phyloP scores from a whole-genome alignment of 1,140 invertebrate species.

The Cryptotermes secundus region DNA sequence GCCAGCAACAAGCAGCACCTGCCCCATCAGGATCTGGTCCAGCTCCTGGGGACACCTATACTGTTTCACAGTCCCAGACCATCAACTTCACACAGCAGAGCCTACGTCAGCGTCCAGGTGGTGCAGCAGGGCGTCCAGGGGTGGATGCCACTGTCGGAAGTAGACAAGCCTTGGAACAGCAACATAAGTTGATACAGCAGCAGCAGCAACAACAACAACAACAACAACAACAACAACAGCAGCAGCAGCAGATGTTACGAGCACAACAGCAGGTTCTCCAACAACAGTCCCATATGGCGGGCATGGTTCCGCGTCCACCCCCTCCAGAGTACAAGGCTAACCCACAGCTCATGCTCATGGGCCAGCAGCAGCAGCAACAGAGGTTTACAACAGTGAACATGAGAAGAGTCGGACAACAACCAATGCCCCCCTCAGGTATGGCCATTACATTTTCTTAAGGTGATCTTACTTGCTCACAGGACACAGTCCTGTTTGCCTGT shows the following conservation, averaged over 20 bases:
- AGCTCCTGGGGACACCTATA: constrained; percentile 46
- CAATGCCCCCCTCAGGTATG: constrained; percentile 65
- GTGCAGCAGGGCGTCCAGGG: background rate
- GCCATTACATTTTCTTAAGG: too few species aligned
- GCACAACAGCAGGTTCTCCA: constrained; percentile 26
- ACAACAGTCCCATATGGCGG: background rate
- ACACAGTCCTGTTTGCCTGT: too few species aligned
- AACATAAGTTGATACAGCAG: constrained; percentile 28
- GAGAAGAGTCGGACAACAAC: constrained; percentile 47
- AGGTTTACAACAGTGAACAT: constrained; percentile 22
- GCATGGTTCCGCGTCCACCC: constrained; percentile 1
- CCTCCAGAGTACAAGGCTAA: constrained; percentile 32
- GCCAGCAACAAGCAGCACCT: constrained; percentile 55
- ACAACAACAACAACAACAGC: constrained; percentile 26
- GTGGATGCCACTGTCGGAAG: background rate
- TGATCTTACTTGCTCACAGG: too few species aligned
- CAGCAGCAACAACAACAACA: too few species aligned
- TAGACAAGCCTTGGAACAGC: constrained; percentile 15
- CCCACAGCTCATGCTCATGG: constrained; percentile 20
- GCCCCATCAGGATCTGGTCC: constrained; percentile 37
- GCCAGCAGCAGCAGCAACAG: constrained; percentile 27
- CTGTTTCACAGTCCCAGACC: constrained; percentile 75
- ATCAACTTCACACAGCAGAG: constrained; percentile 75
- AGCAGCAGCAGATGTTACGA: constrained; percentile 48
- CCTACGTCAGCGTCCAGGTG: background rate